Conservation (phyloP, 1,140 invertebrate genomes). For the Galleria mellonella region DNA sequence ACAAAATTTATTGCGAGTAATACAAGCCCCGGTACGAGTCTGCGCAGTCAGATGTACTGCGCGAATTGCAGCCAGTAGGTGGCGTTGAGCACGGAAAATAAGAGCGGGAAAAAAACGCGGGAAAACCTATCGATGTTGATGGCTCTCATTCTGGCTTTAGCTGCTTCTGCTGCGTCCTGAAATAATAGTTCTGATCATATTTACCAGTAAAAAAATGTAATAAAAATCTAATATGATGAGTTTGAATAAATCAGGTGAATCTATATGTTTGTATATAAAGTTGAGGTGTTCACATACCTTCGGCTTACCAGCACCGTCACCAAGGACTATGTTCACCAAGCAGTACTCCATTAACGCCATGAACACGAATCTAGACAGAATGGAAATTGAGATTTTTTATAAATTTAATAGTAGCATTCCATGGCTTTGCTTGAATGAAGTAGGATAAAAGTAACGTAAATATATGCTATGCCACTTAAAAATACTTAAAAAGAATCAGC, state of each 20-base stretch:
- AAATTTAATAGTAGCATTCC: too few relatives aligned
- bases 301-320: slow-evolving; percentile 80
- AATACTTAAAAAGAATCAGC: too few relatives aligned
- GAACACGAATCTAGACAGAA: slow-evolving; percentile 84
- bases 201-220: too few relatives aligned
- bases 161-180: slow-evolving; percentile 75
- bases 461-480: too few relatives aligned
- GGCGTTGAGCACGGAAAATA: slow-evolving; percentile 89
- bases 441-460: too few relatives aligned
- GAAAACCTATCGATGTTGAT: slow-evolving; percentile 91
- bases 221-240: too few relatives aligned
- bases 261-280: too few relatives aligned
- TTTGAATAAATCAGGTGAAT: too few relatives aligned
- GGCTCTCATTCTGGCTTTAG: slow-evolving; percentile 82
- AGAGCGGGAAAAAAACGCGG: slow-evolving; percentile 88
- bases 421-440: too few relatives aligned
- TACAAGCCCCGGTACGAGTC: too few relatives aligned
- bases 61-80: slow-evolving; percentile 94
- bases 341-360: slow-evolving; percentile 96
- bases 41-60: slow-evolving; percentile 85
- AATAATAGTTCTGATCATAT: slow-evolving; percentile 3
- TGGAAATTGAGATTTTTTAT: too few relatives aligned
- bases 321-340: slow-evolving; percentile 91
- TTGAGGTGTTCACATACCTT: slow-evolving; percentile 53
- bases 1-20: too few relatives aligned